Evolutionary conservation across 2,888 invertebrate species (phyloP).

Genomic region (Leucoma salicis): DNA sequence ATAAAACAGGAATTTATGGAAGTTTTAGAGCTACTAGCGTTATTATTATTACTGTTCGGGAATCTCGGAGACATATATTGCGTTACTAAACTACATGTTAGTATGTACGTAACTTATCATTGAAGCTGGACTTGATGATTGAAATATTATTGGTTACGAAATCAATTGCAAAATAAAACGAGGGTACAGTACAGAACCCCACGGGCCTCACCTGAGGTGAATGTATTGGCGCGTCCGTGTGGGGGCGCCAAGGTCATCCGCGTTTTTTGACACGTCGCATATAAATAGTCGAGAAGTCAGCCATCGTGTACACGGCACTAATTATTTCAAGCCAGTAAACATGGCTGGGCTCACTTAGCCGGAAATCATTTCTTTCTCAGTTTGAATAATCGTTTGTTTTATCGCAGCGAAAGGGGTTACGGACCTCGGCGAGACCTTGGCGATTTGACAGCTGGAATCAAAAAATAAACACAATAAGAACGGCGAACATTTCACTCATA

Average conservation of each 20-base stretch:
- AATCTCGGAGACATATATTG: too few relatives aligned
- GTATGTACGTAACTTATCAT: too few relatives aligned
- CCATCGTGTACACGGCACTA: constrained; percentile 50
- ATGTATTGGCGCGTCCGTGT: constrained; percentile 70
- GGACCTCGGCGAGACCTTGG: constrained; percentile 51
- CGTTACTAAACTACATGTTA: too few relatives aligned
- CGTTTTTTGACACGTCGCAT: constrained; percentile 78
- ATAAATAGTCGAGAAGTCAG: constrained; percentile 68
- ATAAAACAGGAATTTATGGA: too few relatives aligned
- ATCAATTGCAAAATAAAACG: constrained; percentile 39
- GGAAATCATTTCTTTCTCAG: constrained; percentile 73
- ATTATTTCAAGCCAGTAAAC: constrained; percentile 61
- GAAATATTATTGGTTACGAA: constrained; percentile 26
- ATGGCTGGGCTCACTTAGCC: constrained; percentile 49
- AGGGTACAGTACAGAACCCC: constrained; percentile 47
- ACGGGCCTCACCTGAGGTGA: constrained; percentile 78
- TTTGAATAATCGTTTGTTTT: constrained; percentile 62
- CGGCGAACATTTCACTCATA: constrained; percentile 15
- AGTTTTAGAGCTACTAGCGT: too few relatives aligned
- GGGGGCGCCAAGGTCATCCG: constrained; percentile 78
- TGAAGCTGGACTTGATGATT: too few relatives aligned
- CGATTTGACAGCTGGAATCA: constrained; percentile 33
- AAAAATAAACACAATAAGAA: constrained; percentile 15
- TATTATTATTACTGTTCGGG: too few relatives aligned
- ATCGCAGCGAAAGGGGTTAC: constrained; percentile 58